These are phyloP conservation scores for Sinodicranocentrus sp. DNA, from an alignment of 2,888 invertebrate species.

Conservation along the genomic window DNA sequence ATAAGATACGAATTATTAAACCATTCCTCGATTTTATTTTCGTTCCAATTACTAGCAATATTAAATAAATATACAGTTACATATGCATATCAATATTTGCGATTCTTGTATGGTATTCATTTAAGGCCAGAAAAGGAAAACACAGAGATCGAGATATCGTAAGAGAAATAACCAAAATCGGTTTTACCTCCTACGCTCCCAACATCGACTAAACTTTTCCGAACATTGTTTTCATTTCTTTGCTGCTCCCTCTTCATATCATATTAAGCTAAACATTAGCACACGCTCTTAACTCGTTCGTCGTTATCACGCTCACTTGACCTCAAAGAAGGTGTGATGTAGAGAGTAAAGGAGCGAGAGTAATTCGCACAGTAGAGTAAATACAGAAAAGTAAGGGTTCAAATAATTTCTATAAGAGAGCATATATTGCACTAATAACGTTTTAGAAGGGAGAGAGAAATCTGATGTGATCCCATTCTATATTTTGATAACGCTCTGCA, in stretches of 20 bases:
- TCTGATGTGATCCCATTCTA: too few species aligned
- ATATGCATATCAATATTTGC: neutral
- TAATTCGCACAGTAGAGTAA: slow-evolving; percentile 42
- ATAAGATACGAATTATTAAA: slow-evolving; percentile 4
- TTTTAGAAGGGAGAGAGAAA: too few species aligned
- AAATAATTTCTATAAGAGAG: too few species aligned
- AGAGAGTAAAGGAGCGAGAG: slow-evolving; percentile 36
- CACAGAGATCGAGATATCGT: neutral
- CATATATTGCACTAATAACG: too few species aligned
- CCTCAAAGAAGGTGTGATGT: slow-evolving; percentile 43
- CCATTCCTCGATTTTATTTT: too few species aligned
- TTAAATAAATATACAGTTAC: neutral
- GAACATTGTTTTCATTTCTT: slow-evolving; percentile 4
- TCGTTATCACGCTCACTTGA: slow-evolving; percentile 63
- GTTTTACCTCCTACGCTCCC: neutral
- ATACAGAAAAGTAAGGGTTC: too few species aligned
- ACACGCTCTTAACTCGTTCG: slow-evolving; percentile 39
- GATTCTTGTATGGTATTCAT: neutral
- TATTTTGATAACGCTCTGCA: too few species aligned
- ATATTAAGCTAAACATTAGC: slow-evolving; percentile 26
- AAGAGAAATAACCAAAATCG: too few species aligned
- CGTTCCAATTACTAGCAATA: too few species aligned
- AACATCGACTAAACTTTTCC: neutral
- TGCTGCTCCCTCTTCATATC: neutral
- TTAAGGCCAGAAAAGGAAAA: neutral